phyloP scores from a whole-genome alignment of 2,888 invertebrate genomes.

The Ophraella communa region DNA sequence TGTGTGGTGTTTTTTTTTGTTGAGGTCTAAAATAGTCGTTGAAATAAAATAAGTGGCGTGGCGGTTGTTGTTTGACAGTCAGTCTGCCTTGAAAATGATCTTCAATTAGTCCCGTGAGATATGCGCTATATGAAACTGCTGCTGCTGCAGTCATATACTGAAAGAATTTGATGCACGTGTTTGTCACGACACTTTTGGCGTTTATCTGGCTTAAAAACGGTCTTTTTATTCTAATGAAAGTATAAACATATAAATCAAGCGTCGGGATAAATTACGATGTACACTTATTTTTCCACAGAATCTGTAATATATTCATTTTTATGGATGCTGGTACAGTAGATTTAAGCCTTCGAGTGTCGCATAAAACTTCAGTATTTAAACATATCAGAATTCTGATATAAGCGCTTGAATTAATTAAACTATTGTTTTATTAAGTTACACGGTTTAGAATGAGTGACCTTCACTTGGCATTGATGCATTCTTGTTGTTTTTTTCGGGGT shows the following conservation, averaged over 20 bases:
- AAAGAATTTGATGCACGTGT: slow-evolving; percentile 46
- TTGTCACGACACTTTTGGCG: slow-evolving; percentile 8
- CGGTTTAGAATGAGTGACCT: too few species aligned
- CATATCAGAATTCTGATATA: too few species aligned
- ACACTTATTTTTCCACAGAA: neutral
- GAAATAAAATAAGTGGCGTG: slow-evolving; percentile 51
- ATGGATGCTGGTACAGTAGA: neutral
- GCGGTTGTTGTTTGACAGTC: slow-evolving; percentile 55
- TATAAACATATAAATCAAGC: slow-evolving; percentile 15
- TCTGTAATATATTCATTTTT: neutral
- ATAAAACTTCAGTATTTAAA: too few species aligned
- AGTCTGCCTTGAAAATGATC: slow-evolving; percentile 58
- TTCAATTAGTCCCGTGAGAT: slow-evolving; percentile 59
- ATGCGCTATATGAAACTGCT: slow-evolving; percentile 50
- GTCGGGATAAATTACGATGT: slow-evolving; percentile 3
- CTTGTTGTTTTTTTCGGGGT: too few species aligned
- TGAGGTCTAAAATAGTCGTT: slow-evolving; percentile 42
- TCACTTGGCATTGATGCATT: too few species aligned
- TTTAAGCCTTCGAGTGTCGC: neutral
- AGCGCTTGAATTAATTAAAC: too few species aligned
- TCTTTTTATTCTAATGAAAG: slow-evolving; percentile 12
- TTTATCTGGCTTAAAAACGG: slow-evolving; percentile 15
- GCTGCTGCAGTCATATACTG: slow-evolving; percentile 36
- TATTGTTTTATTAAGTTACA: too few species aligned
- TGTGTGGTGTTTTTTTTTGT: slow-evolving; percentile 40